Base-by-base conservation (phyloP, 2,888 invertebrate species). In the Ichneumon xanthorius region DNA sequence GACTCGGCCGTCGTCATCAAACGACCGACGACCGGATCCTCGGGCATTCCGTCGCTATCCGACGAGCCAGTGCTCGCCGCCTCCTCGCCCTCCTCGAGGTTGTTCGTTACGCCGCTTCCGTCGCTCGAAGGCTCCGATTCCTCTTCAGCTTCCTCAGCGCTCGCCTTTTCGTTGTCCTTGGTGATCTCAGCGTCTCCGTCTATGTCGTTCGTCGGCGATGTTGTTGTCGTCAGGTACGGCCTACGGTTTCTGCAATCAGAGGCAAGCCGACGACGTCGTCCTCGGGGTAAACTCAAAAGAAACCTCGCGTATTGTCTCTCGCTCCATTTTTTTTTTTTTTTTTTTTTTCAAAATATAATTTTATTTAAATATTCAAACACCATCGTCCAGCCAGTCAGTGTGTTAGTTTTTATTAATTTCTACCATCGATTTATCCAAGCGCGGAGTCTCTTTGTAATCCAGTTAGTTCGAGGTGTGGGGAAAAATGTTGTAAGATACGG, bases 211-310 rank as follows among this genome's bases (percentile, higher is more conserved):
- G 84, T 85, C 87, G 84, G 86, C 85, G 86, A 83, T 84, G 91
- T 88, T 88, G 93, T 92, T 87, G 93, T 93, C 88, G 93, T 93
- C 83, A 93, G 89, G 88, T 93, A 93, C 79, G 93, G 92, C 87
- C 91, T 91, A 87, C 92, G 93, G 84, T 92, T 93, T 89, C 93
- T 93, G 89, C 1, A 92, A 92, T 40, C 77, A 80, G 33, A 30
- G 0, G n/a, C 14, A 0, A 53, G 22, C 2, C 53, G 71, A 78
- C 55, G 45, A 19, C 79, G 73, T 58, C 79, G 79, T 82, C 76
- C 80, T 70, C 26, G 9, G 80, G 80, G 72, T 53, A 75, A 77
- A 45, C 76, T 80, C 85, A 79, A 70, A 77, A 70, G 71, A 87
- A 80, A 63, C 81, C 80, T 90, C 72, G 86, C 87, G 90, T 87